Percentiles rank a stretch among this genome's conserved stretches.
These are phyloP conservation scores for Adelphocoris suturalis DNA, from an alignment of 2,888 invertebrate genomes.

Conservation along the genomic window DNA sequence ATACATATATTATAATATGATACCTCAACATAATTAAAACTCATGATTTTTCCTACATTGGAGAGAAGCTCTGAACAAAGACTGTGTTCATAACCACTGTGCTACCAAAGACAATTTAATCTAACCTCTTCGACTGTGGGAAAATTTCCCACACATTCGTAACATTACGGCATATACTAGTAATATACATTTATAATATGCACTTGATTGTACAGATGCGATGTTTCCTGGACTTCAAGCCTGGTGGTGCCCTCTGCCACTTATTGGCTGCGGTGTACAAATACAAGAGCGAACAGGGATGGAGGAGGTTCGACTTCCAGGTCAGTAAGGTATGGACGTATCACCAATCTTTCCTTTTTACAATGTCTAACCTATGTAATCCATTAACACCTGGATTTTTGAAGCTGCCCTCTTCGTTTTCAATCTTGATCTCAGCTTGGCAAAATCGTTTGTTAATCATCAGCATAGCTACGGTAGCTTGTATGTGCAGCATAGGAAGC, in stretches of 20 bases:
- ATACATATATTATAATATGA: no score
- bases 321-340: constrained; percentile 86
- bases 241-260: constrained; percentile 94
- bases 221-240: constrained; percentile 96
- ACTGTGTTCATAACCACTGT: no score
- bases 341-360: constrained; percentile 76
- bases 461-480: no score
- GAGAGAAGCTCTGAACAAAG: no score
- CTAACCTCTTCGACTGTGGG: no score
- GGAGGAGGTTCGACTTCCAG: constrained; percentile 95
- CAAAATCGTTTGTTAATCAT: background rate
- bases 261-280: constrained; percentile 96
- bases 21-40: no score
- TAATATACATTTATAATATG: no score
- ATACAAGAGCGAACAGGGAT: constrained; percentile 97
- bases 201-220: constrained; percentile 84
- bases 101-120: no score
- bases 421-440: background rate
- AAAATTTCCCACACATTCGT: no score
- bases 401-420: constrained; percentile 13
- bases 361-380: constrained; percentile 3
- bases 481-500: no score
- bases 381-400: constrained; percentile 56
- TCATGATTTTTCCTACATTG: no score
- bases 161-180: no score